phyloP scores from a whole-genome alignment of 2,797 vertebrate species.

The Acridotheres tristis region DNA sequence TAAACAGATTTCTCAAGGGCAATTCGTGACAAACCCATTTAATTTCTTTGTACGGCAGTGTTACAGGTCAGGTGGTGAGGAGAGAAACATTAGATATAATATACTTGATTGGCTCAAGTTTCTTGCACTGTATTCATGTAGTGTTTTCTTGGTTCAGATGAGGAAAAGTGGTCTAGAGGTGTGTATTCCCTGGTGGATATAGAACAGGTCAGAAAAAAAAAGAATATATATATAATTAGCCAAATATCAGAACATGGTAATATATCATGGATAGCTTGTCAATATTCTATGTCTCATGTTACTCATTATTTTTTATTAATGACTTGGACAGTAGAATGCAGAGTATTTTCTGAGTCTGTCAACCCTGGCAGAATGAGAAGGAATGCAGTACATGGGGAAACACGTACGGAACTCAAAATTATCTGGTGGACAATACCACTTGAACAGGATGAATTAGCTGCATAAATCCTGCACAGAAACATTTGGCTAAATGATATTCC shows the following conservation, averaged over 20 bases:
- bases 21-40: neutral
- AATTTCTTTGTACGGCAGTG: neutral
- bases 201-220: neutral
- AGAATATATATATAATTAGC: neutral
- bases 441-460: neutral
- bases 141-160: neutral
- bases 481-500: neutral
- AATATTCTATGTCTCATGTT: neutral
- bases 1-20: slow-evolving; percentile 27
- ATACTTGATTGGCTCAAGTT: neutral
- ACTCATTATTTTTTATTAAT: neutral
- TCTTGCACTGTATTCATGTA: neutral
- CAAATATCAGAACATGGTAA: neutral
- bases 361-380: neutral
- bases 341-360: neutral
- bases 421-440: neutral
- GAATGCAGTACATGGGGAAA: neutral
- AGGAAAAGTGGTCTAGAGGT: neutral
- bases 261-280: neutral
- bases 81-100: neutral
- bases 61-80: neutral
- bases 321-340: neutral
- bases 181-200: neutral
- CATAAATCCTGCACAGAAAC: neutral
- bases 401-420: neutral